Percentiles rank a stretch among this genome's conserved stretches.
Conservation (phyloP, 2,797 vertebrate genomes). For the Tenualosa ilisha region DNA sequence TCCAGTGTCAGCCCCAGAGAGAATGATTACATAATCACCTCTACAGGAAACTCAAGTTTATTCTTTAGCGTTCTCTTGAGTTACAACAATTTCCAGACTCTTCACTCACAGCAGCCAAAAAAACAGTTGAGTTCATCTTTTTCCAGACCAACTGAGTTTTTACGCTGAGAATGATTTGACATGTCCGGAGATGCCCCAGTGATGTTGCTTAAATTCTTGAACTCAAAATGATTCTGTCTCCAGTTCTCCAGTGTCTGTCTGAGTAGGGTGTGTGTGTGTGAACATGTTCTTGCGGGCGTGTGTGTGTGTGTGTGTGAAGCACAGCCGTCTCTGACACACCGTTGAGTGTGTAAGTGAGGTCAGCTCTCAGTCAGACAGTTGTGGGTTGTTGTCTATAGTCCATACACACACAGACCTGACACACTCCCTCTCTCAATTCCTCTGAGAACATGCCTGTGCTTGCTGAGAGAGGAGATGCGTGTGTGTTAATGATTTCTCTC, state of each 20-base stretch:
- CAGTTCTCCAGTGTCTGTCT: background rate
- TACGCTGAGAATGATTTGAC: background rate
- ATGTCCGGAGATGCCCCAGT: background rate
- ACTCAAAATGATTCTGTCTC: no score
- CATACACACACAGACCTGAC: background rate
- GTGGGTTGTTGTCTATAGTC: background rate
- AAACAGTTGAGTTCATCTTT: background rate
- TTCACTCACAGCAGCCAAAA: background rate
- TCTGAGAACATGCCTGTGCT: background rate
- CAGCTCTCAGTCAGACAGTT: conserved; percentile 2
- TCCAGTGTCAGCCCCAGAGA: background rate
- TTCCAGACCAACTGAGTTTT: background rate
- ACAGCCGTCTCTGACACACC: background rate
- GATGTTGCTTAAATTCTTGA: no score
- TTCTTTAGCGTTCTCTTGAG: background rate
- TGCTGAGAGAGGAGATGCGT: background rate
- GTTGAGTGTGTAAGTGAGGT: background rate
- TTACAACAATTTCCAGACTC: background rate
- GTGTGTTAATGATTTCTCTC: conserved; percentile 18
- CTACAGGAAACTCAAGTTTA: background rate
- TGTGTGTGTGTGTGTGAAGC: background rate
- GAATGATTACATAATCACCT: background rate
- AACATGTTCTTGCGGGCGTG: background rate
- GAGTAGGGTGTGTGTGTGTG: background rate
- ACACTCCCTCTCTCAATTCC: background rate